Conservation (phyloP, 1,140 invertebrate species). For the Aphelinus certus region DNA sequence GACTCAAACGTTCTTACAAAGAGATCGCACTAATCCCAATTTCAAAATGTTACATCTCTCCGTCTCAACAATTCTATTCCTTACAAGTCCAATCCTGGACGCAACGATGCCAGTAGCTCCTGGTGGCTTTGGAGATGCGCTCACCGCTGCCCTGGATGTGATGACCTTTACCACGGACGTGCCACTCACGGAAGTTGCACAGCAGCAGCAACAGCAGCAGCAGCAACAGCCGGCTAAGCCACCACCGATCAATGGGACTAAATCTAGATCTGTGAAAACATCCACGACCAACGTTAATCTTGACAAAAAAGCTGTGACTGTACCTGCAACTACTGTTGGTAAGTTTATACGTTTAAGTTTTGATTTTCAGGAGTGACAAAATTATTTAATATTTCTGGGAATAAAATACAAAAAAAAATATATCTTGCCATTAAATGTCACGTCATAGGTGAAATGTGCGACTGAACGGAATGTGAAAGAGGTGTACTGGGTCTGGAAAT, state of each 20-base stretch:
- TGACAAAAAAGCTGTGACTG: not conserved
- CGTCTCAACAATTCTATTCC: too few relatives aligned
- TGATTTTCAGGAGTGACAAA: not conserved
- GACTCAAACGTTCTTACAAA: too few relatives aligned
- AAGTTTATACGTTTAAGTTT: not conserved
- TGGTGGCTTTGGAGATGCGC: constrained; percentile 70
- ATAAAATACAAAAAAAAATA: too few relatives aligned
- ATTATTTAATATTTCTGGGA: too few relatives aligned
- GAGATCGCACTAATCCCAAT: too few relatives aligned
- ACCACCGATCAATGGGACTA: too few relatives aligned
- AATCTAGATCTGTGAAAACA: not conserved
- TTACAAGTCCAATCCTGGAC: constrained; percentile 6
- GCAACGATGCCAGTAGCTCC: constrained; percentile 30
- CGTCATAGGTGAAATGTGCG: too few relatives aligned
- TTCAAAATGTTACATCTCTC: too few relatives aligned
- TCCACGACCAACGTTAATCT: not conserved
- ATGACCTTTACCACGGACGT: constrained; percentile 73
- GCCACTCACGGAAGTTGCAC: not conserved
- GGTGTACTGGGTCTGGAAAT: too few relatives aligned
- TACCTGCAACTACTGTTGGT: not conserved
- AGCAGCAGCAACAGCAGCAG: too few relatives aligned
- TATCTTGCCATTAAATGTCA: too few relatives aligned
- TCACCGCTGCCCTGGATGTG: constrained; percentile 82
- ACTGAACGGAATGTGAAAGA: too few relatives aligned
- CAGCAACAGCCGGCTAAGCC: not conserved